phyloP scores from a whole-genome alignment of 1,140 invertebrate genomes.

The Brachionus plicatilis region DNA sequence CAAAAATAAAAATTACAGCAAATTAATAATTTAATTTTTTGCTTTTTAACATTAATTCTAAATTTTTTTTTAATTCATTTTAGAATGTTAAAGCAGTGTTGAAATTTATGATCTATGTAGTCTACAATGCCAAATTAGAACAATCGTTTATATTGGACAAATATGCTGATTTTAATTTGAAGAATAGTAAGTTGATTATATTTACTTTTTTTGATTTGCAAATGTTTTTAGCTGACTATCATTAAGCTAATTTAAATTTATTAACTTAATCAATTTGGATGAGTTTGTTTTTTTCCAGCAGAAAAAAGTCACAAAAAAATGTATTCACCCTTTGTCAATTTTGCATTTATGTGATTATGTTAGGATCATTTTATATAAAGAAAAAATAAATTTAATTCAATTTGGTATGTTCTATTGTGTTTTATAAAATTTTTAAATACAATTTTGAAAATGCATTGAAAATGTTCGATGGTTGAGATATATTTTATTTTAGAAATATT shows the following conservation, averaged over 20 bases:
- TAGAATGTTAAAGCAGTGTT: conserved; percentile 61
- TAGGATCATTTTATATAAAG: too few relatives aligned
- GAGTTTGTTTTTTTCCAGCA: too few relatives aligned
- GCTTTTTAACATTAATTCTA: not conserved
- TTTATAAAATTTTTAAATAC: too few relatives aligned
- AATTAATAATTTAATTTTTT: not conserved
- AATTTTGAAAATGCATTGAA: too few relatives aligned
- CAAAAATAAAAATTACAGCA: not conserved
- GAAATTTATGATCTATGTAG: conserved; percentile 72
- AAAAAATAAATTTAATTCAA: too few relatives aligned
- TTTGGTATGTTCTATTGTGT: too few relatives aligned
- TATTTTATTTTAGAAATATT: too few relatives aligned
- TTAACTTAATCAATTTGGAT: too few relatives aligned
- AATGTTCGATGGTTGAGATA: too few relatives aligned
- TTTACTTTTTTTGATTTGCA: not conserved
- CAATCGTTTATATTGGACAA: conserved; percentile 81
- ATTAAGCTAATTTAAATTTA: too few relatives aligned
- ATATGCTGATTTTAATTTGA: conserved; percentile 72
- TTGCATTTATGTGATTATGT: too few relatives aligned
- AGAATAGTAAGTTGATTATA: conserved; percentile 64
- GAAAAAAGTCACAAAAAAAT: not conserved
- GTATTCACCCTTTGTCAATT: not conserved
- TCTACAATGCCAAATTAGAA: conserved; percentile 86
- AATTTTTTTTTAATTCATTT: not conserved
- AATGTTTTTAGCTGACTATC: too few relatives aligned